These are phyloP conservation scores for Drosophila leontia DNA, from an alignment of 1,140 invertebrate genomes.

Conservation along the genomic window DNA sequence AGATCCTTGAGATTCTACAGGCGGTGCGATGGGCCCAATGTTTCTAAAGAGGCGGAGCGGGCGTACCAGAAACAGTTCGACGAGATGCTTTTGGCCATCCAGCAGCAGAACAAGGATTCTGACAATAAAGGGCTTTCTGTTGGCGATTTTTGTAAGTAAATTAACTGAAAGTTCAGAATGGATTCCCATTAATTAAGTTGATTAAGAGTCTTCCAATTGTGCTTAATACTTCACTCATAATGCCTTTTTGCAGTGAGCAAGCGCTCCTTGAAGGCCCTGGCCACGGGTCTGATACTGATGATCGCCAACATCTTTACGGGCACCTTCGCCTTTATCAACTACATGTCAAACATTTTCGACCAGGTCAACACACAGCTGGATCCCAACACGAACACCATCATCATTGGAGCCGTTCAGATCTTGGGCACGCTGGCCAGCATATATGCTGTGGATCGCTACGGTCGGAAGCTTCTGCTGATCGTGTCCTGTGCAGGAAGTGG, in stretches of 20 bases:
- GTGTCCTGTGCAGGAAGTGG: slow-evolving; percentile 62
- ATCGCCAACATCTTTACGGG: slow-evolving; percentile 73
- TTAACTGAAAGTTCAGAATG: no score
- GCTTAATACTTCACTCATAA: background rate
- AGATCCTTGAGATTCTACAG: slow-evolving; percentile 67
- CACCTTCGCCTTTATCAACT: slow-evolving; percentile 76
- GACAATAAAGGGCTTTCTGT: slow-evolving; percentile 24
- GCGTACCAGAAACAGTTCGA: slow-evolving; percentile 60
- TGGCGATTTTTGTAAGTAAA: slow-evolving; percentile 71
- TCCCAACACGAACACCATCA: slow-evolving; percentile 86
- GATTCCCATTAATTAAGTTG: background rate
- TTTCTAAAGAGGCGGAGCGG: slow-evolving; percentile 46
- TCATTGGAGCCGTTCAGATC: slow-evolving; percentile 86
- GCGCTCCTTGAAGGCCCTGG: slow-evolving; percentile 50
- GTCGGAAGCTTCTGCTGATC: slow-evolving; percentile 68
- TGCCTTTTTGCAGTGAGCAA: slow-evolving; percentile 49
- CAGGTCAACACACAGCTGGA: slow-evolving; percentile 87
- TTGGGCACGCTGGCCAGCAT: slow-evolving; percentile 84
- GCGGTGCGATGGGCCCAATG: slow-evolving; percentile 34
- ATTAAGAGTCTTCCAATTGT: background rate
- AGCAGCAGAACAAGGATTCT: slow-evolving; percentile 40
- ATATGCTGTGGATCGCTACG: slow-evolving; percentile 73
- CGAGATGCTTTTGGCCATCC: slow-evolving; percentile 61
- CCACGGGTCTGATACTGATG: slow-evolving; percentile 71
- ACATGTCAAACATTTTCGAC: slow-evolving; percentile 87